Conservation (phyloP, 2,888 invertebrate genomes). For the Microchrysa polita region DNA sequence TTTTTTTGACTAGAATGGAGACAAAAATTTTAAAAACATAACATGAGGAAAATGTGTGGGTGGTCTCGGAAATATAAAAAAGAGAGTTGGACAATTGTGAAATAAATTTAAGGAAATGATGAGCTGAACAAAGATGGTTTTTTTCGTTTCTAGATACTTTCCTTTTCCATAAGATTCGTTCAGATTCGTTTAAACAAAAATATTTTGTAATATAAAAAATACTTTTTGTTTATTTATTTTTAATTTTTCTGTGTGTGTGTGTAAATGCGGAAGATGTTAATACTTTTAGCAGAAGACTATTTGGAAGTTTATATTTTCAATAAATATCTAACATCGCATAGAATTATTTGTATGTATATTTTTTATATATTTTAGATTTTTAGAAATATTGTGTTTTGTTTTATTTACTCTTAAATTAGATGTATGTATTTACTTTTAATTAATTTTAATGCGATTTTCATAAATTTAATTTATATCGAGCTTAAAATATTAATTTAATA, state of each 20-base stretch:
- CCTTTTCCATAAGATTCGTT: too few species aligned
- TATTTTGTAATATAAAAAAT: too few species aligned
- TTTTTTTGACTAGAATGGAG: constrained; percentile 32
- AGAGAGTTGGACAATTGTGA: too few species aligned
- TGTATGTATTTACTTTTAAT: background rate
- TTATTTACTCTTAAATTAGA: background rate
- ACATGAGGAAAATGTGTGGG: too few species aligned
- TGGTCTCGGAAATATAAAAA: too few species aligned
- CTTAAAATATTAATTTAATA: constrained; percentile 15
- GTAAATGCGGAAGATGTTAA: background rate
- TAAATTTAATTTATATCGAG: background rate
- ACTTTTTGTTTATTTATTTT: too few species aligned
- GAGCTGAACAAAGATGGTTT: too few species aligned
- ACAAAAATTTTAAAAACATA: too few species aligned
- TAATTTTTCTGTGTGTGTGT: background rate
- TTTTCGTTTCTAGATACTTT: too few species aligned
- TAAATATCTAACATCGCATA: constrained; percentile 22
- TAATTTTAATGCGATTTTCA: background rate
- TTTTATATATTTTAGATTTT: constrained; percentile 1
- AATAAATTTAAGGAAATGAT: too few species aligned
- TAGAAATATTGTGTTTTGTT: background rate
- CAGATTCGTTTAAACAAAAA: too few species aligned
- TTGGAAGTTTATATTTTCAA: constrained; percentile 2
- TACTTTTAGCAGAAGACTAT: background rate
- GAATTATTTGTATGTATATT: constrained; percentile 6